Base-by-base conservation (phyloP, 1,140 invertebrate genomes). In the Antheraea pernyi region DNA sequence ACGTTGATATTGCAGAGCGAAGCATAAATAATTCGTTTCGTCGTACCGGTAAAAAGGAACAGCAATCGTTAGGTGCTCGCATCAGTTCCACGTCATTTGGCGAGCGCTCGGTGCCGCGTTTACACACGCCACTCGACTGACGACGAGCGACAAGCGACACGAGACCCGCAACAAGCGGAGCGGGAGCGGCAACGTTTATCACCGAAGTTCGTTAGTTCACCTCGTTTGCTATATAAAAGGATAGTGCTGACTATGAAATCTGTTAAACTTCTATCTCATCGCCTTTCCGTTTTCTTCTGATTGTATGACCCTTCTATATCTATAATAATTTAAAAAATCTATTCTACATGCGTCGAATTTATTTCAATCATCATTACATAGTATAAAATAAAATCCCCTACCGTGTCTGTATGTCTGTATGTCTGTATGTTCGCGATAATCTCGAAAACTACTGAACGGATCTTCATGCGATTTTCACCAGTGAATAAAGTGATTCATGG, bases 21-120 rank as follows among this genome's bases (percentile, higher is more conserved):
- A 61, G 75, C 77, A 81, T 81, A 78, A 79, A 79, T 83, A 83
- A 80, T 82, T 81, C 75, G 67, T 75, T 78, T 73, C 70, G 75
- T 72, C 74, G 73, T 74, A 74, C 69, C 72, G 75, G 75, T 77
- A 77, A 81, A 82, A 81, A 81, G 78, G 77, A 78, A 69, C 76
- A 77, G 79, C 80, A 84, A 88, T 88, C 85, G 85, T 85, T 85
- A 87, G 81, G 78, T 81, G 79, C 71, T 84, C 83, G 72, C 81
- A 85, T 86, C 78, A 85, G 81, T 88, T 79, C 82, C 82, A 73
- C 82, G 68, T 88, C 84, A 86, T 86, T 88, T 82, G 79, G 65
- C 76, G 65, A 60, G 53, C 81, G 70, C 74, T 60, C 68, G 18
- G 70, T 48, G 71, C 64, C 59, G 13, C 79, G 78, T 80, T 80